These are phyloP conservation scores for Pipistrellus kuhlii DNA, from an alignment of 2,797 vertebrate genomes.

Conservation along the genomic window DNA sequence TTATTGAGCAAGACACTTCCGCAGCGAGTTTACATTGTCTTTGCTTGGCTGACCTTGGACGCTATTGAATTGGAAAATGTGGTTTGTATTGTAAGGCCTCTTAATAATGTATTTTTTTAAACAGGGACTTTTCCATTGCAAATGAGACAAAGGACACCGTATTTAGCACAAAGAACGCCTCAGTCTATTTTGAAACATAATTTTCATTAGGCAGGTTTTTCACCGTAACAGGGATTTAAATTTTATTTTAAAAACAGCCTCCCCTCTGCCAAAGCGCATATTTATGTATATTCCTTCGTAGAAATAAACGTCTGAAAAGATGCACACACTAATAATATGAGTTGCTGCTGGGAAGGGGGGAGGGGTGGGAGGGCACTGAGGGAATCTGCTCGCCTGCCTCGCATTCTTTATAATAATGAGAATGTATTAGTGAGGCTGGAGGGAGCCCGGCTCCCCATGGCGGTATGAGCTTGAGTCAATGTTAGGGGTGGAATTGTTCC, in stretches of 20 bases:
- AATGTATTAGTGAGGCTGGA: background rate
- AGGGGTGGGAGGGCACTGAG: background rate
- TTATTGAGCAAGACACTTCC: background rate
- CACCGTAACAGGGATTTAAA: slow-evolving; percentile 58
- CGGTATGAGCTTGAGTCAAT: accelerated
- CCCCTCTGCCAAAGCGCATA: background rate
- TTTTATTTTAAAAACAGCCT: slow-evolving; percentile 72
- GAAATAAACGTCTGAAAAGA: background rate
- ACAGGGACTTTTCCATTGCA: slow-evolving; percentile 74
- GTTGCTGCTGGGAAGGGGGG: background rate
- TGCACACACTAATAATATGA: background rate
- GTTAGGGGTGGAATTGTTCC: background rate
- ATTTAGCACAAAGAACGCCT: slow-evolving; percentile 60
- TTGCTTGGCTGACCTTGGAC: slow-evolving; percentile 64
- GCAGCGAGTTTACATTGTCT: slow-evolving; percentile 60
- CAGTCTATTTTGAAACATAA: slow-evolving; percentile 71
- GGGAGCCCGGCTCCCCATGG: background rate
- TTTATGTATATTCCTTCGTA: background rate
- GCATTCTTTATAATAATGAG: background rate
- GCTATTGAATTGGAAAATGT: slow-evolving; percentile 74
- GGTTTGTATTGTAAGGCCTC: slow-evolving; percentile 67
- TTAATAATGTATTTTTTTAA: slow-evolving; percentile 66
- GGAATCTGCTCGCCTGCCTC: background rate
- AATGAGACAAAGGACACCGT: slow-evolving; percentile 60
- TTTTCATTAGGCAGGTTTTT: slow-evolving; percentile 75